Base-by-base conservation (phyloP, 1,140 invertebrate species). In the Brachionus asplanchnoidis region DNA sequence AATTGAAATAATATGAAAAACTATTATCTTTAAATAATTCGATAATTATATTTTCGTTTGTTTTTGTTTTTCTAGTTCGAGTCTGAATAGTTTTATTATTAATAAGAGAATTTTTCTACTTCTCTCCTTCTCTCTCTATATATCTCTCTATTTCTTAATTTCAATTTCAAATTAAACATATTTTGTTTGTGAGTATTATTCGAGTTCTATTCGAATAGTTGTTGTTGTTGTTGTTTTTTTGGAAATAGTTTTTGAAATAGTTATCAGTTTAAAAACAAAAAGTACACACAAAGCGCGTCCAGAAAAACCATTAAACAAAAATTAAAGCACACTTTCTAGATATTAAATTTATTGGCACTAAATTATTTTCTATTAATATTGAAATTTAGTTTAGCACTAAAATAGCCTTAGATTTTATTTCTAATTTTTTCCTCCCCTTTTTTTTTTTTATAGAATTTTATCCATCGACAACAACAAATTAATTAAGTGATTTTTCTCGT, bases 11-110 rank as follows among this genome's bases (percentile, higher is more conserved):
- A 75, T 46, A 73, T 73, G 20, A 50, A 77, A 77, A 77, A 77
- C 73, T 77, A 77, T 77, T 77, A 77, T 77, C 73, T 77, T 26
- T 77, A 77, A 77, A 77, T 77, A 77, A 77, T 77, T 77, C 73
- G 73, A 77, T 77, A 77, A 77, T 77, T 77, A 77, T 77, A 77
- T 77, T 77, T 50, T 77, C 44, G 40, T 77, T 77, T 77, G 40
- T 77, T 50, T 77, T 77, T 50, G 73, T 73, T 77, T 77, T 77
- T 23, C 46, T 77, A 77, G 53, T 20, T 60, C 20, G 53, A 50
- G 73, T 77, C 73, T 77, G 73, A 50, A 77, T 46, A 50, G 20
- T 77, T 77, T 77, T 36, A 70, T 50, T 77, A 44, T 73, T 73
- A 73, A 73, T 73, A 73, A 73, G 32, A 42, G 40, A 73, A 73